Evolutionary conservation across 2,113 vertebrate species (phyloP), one percentile per base, ranked within the genome.

Genomic region (Embiotoca jacksoni): DNA sequence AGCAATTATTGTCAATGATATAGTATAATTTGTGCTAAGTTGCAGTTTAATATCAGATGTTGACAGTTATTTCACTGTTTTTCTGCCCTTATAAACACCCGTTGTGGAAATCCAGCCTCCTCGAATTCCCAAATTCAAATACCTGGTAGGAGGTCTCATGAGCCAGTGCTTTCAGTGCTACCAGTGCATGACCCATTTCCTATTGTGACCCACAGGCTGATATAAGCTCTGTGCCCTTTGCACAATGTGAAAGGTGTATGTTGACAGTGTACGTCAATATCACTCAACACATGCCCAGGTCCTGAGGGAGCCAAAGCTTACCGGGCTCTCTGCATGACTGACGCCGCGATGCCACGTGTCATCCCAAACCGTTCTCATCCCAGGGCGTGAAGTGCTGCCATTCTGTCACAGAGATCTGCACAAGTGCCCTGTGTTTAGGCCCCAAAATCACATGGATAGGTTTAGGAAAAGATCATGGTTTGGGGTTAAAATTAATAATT

Each of bases 231-330:
- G 16, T 59, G 59, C 56, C 65, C 50, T 78, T 71, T 69, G 63
- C 67, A 83, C 78, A 68, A 62, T 67, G 56, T 62, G 46, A 75
- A 83, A 75, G 49, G 74, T 78, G 77, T 47, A 64, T 58, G 65
- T 78, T 81, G 78, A 66, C 73, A 81, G 60, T 46, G 53, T 56
- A 31, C 52, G 58, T 77, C 84, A 65, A 74, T 74, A 80, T 58
- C 59, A 31, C 31, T 81, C 35, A 68, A 60, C 7, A 32, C 60
- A 63, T 16, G 61, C 41, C 52, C 33, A 23, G 13, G 57, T 72
- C 74, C 52, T 11, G 3, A 33, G 66, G 70, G 78, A 55, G 30
- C 37, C 46, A 0, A 5, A 30, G 52, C 44, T 63, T 66, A 70
- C 8, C 2, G 14, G 47, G 54, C 30, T 41, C 32, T 32, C 50